Evolutionary conservation across 2,888 invertebrate genomes (phyloP).

Genomic region (Cosmorhoe ocellata): DNA sequence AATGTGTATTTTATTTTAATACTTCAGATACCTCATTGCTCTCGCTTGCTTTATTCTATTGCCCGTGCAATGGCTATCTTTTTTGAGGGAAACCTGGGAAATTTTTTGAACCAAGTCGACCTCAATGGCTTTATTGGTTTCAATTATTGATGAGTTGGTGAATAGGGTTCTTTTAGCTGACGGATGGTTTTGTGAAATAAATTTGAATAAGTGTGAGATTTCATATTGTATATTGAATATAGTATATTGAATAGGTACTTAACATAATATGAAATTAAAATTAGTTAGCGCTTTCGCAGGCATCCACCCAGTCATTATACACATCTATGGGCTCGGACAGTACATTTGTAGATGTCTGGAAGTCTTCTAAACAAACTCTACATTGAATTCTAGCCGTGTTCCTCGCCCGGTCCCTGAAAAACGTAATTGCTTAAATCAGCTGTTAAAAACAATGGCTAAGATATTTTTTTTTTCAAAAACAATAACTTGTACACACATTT

Average conservation of each 20-base stretch:
- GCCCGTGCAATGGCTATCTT: no score
- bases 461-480: background rate
- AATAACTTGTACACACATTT: slow-evolving; percentile 96
- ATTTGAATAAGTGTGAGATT: slow-evolving; percentile 26
- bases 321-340: slow-evolving; percentile 99
- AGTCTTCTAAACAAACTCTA: slow-evolving; percentile 97
- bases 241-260: slow-evolving; percentile 23
- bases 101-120: no score
- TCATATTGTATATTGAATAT: no score
- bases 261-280: slow-evolving; percentile 31
- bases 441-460: background rate
- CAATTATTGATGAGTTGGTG: no score
- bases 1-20: slow-evolving; percentile 27
- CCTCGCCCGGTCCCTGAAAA: slow-evolving; percentile 94
- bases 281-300: slow-evolving; percentile 95
- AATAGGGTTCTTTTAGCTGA: no score
- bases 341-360: slow-evolving; percentile 97
- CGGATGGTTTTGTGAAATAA: no score
- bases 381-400: slow-evolving; percentile 98
- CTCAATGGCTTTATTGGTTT: no score
- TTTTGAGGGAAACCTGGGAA: no score
- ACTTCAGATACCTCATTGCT: no score
- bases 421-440: background rate
- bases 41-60: no score
- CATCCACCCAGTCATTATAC: slow-evolving; percentile 99